phyloP scores from a whole-genome alignment of 2,888 invertebrate species.

The Halictus quadricinctus region DNA sequence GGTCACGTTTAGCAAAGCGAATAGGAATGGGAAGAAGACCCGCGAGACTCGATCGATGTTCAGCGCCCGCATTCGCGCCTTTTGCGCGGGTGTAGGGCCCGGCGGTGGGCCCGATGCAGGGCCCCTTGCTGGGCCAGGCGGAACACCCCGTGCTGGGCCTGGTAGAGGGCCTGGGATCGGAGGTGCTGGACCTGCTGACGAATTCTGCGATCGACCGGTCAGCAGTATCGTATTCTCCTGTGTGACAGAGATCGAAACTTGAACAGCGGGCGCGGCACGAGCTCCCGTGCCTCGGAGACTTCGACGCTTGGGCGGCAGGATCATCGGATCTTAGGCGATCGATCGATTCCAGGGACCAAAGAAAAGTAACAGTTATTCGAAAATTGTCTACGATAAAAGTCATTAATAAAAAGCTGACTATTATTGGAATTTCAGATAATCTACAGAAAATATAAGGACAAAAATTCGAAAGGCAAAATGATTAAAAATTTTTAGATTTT shows the following conservation, averaged over 20 bases:
- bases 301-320: constrained; percentile 17
- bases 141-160: constrained; percentile 52
- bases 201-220: constrained; percentile 80
- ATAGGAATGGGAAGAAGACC: constrained; percentile 88
- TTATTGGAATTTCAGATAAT: no score
- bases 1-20: constrained; percentile 87
- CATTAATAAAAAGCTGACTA: no score
- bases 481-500: no score
- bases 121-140: constrained; percentile 42
- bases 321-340: background rate
- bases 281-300: constrained; percentile 10
- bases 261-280: constrained; percentile 66
- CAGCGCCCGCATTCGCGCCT: constrained; percentile 86
- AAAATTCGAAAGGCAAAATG: no score
- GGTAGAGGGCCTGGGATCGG: constrained; percentile 73
- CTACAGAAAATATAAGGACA: no score
- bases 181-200: constrained; percentile 77
- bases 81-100: constrained; percentile 82
- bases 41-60: constrained; percentile 89
- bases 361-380: no score
- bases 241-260: constrained; percentile 77
- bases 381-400: no score
- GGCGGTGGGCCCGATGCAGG: constrained; percentile 70
- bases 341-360: no score
- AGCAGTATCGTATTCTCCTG: constrained; percentile 81